Conservation (phyloP, 64 coral and sea anemone species). For the Stichodactyla mertensii region DNA sequence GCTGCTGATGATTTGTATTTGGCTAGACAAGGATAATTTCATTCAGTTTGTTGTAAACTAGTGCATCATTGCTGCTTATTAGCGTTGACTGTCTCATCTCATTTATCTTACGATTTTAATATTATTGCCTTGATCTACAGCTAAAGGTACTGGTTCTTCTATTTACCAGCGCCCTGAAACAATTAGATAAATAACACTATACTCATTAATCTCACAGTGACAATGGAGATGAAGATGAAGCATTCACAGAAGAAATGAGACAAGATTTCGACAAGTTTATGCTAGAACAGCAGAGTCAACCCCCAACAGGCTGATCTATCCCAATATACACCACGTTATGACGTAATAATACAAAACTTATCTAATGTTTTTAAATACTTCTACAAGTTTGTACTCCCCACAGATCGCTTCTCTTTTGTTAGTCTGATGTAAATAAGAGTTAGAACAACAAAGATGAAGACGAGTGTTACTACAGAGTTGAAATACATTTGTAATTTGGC, state of each 20-base stretch:
- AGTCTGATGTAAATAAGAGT: constrained; percentile 6
- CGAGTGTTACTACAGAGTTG: background rate
- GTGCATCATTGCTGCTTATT: too few relatives aligned
- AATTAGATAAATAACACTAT: background rate
- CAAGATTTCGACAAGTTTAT: constrained; percentile 49
- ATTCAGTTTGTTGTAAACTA: too few relatives aligned
- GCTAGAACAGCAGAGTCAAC: constrained; percentile 24
- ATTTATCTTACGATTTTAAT: too few relatives aligned
- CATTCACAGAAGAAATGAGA: constrained; percentile 48
- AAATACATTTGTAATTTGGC: background rate
- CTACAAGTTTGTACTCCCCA: background rate
- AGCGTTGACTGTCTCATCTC: too few relatives aligned
- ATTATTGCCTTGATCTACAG: too few relatives aligned
- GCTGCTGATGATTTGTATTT: too few relatives aligned
- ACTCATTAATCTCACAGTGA: background rate
- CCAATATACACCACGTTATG: background rate
- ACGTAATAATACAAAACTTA: background rate
- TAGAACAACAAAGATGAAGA: constrained; percentile 11
- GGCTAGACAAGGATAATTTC: too few relatives aligned
- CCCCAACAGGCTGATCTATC: background rate
- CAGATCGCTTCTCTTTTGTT: background rate
- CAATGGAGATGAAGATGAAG: constrained; percentile 30
- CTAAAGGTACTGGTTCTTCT: too few relatives aligned
- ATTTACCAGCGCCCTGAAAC: too few relatives aligned
- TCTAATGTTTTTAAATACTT: constrained; percentile 8